These are phyloP conservation scores for Mohoua ochrocephala DNA, from an alignment of 2,113 vertebrate species.

Conservation along the genomic window DNA sequence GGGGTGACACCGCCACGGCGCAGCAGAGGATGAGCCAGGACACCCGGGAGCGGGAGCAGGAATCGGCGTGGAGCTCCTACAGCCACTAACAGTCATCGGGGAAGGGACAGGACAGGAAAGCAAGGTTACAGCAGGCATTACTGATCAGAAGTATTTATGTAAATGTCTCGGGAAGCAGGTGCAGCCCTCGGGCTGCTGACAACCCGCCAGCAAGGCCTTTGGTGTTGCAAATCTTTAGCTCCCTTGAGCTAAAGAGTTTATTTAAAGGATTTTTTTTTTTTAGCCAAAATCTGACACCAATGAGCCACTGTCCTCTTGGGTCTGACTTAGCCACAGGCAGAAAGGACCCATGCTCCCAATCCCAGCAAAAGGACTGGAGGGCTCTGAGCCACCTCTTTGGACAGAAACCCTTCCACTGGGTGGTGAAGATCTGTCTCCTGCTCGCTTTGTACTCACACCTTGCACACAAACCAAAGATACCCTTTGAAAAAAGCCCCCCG, in stretches of 20 bases:
- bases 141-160: neutral
- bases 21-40: neutral
- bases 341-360: neutral
- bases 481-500: neutral
- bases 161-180: neutral
- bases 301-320: neutral
- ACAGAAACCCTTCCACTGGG: neutral
- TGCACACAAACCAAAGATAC: neutral
- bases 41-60: fast-evolving
- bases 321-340: neutral
- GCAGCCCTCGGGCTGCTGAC: neutral
- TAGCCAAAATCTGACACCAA: neutral
- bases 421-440: neutral
- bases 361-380: neutral
- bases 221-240: neutral
- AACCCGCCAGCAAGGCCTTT: neutral
- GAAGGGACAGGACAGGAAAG: neutral
- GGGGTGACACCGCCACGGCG: fast-evolving
- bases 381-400: neutral
- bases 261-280: neutral
- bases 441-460: neutral
- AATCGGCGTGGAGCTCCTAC: fast-evolving
- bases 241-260: neutral
- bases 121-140: neutral
- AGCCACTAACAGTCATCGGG: fast-evolving